phyloP scores from a whole-genome alignment of 1,140 invertebrate genomes.

The Drosophila bocki region DNA sequence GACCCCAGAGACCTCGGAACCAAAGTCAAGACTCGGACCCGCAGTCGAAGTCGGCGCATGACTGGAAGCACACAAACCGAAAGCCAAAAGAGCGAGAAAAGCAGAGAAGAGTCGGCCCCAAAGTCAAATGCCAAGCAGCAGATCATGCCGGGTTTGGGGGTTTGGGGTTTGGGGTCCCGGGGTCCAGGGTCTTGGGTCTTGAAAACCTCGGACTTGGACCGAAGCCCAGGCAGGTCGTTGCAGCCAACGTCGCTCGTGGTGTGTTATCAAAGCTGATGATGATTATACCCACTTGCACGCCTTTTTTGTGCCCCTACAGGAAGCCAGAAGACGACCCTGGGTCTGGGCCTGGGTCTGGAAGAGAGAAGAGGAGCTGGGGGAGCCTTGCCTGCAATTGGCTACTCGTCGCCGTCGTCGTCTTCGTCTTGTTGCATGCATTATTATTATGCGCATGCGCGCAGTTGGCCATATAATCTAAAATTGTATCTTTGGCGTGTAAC shows the following conservation, averaged over 20 bases:
- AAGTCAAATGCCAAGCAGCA: conserved; percentile 82
- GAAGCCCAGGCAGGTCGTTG: conserved; percentile 61
- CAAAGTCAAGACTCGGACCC: conserved; percentile 39
- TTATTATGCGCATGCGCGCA: conserved; percentile 85
- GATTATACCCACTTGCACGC: conserved; percentile 84
- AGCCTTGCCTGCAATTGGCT: conserved; percentile 72
- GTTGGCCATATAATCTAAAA: conserved; percentile 84
- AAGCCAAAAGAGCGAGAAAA: conserved; percentile 17
- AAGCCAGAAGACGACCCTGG: conserved; percentile 54
- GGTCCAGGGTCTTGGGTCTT: conserved; percentile 39
- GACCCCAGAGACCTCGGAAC: conserved; percentile 50
- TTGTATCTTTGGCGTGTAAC: conserved; percentile 85
- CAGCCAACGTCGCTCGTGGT: conserved; percentile 73
- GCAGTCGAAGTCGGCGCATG: conserved; percentile 57
- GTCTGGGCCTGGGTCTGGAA: conserved; percentile 1
- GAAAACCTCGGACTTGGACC: conserved; percentile 28
- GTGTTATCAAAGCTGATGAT: conserved; percentile 84
- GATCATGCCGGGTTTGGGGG: conserved; percentile 61
- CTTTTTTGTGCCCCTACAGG: conserved; percentile 69
- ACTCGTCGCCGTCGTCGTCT: conserved; percentile 56
- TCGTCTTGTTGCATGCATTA: conserved; percentile 79
- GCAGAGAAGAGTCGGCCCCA: conserved; percentile 57
- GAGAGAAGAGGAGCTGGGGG: conserved; percentile 1
- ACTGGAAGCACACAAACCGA: conserved; percentile 65
- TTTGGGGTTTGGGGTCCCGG: conserved; percentile 14